A percentile compares a stretch with the other conserved stretches of the same genome.
These are phyloP conservation scores for Arrhamphus sclerolepis DNA, from an alignment of 2,797 vertebrate genomes.

Conservation along the genomic window DNA sequence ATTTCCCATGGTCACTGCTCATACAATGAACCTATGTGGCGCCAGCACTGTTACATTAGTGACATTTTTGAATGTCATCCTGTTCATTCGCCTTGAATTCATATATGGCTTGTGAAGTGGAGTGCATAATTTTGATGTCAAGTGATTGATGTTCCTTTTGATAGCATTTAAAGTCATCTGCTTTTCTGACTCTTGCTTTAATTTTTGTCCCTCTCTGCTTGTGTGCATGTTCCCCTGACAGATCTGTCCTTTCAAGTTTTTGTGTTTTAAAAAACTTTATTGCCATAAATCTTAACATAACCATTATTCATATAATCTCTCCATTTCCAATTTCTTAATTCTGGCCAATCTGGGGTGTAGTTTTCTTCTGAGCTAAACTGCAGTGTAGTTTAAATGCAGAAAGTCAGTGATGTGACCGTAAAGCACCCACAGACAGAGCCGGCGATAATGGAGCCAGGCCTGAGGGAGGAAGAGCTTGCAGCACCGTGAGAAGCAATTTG, in stretches of 20 bases:
- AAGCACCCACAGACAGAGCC: conserved; percentile 52
- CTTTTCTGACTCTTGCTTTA: conserved; percentile 46
- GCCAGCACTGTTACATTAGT: conserved; percentile 15
- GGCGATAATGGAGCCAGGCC: conserved; percentile 68
- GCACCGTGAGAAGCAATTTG: conserved; percentile 69
- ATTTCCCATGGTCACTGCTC: not conserved
- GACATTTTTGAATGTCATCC: conserved; percentile 63
- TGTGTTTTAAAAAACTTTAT: not conserved
- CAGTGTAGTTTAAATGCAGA: conserved; percentile 33
- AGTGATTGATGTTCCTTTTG: conserved; percentile 50
- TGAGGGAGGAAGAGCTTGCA: conserved; percentile 62
- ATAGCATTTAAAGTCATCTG: conserved; percentile 39
- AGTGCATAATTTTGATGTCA: conserved; percentile 47
- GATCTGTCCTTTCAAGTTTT: conserved; percentile 31
- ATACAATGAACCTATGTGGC: conserved; percentile 8
- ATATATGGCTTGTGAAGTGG: conserved; percentile 42
- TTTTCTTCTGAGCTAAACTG: conserved; percentile 27
- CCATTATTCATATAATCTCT: not conserved
- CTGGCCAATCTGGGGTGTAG: not conserved
- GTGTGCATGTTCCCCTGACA: conserved; percentile 48
- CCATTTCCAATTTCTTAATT: not conserved
- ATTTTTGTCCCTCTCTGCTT: conserved; percentile 8
- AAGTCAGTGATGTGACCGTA: conserved; percentile 49
- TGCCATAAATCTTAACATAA: not conserved
- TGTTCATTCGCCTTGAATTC: conserved; percentile 44